Evolutionary conservation across 2,888 invertebrate genomes (phyloP).

Genomic region (Salpingus planirostris): DNA sequence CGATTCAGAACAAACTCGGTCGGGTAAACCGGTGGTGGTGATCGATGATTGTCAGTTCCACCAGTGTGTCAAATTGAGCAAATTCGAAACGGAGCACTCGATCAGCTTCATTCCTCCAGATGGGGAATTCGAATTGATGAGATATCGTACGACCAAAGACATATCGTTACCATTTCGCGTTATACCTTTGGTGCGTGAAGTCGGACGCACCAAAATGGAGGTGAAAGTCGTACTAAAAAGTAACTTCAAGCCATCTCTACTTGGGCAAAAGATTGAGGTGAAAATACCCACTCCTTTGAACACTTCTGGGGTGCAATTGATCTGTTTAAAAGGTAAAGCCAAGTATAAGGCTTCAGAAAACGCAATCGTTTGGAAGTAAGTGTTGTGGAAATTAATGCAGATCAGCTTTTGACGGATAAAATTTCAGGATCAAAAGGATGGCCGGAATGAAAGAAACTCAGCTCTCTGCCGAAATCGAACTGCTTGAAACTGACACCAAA

Average conservation of each 20-base stretch:
- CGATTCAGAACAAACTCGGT: conserved; percentile 68
- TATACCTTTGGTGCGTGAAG: conserved; percentile 95
- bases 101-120: conserved; percentile 99
- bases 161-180: conserved; percentile 99
- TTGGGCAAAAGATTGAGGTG: conserved; percentile 99
- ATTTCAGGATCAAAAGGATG: conserved; percentile 74
- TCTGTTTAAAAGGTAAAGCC: conserved; percentile 98
- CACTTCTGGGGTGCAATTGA: conserved; percentile 96
- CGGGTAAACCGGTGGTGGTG: conserved; percentile 98
- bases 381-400: no score
- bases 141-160: conserved; percentile 98
- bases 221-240: conserved; percentile 99
- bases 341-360: conserved; percentile 99
- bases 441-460: conserved; percentile 99
- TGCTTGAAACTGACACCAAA: conserved; percentile 96
- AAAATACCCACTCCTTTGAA: conserved; percentile 98
- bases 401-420: conserved; percentile 3
- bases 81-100: conserved; percentile 99
- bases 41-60: conserved; percentile 99
- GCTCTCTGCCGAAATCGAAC: conserved; percentile 96
- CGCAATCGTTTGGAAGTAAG: conserved; percentile 92
- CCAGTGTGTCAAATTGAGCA: conserved; percentile 98
- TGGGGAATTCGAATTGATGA: conserved; percentile 99
- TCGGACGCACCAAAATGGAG: conserved; percentile 99
- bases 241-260: conserved; percentile 94